A percentile compares a stretch with the other conserved stretches of the same genome.
These are phyloP conservation scores for Craniophora ligustri DNA, from an alignment of 2,888 invertebrate genomes.

Conservation along the genomic window DNA sequence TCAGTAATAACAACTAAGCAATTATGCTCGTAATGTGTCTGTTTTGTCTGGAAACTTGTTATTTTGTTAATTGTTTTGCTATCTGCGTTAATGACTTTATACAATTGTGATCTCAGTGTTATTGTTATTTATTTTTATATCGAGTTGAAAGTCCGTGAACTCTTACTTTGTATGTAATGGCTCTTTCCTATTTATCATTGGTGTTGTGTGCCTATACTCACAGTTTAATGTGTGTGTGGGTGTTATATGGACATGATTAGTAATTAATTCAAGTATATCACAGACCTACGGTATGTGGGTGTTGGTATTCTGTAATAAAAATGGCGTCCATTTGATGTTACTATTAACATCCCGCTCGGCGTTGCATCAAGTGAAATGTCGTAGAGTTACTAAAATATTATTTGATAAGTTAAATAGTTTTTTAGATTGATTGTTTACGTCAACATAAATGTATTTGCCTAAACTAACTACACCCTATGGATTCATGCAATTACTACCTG, in stretches of 20 bases:
- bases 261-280: conserved; percentile 79
- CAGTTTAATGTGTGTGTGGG: conserved; percentile 64
- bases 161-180: conserved; percentile 51
- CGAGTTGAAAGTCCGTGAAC: conserved; percentile 54
- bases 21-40: conserved; percentile 51
- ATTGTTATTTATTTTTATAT: conserved; percentile 55
- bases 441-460: too few relatives aligned
- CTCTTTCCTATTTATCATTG: conserved; percentile 38
- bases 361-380: conserved; percentile 71
- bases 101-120: conserved; percentile 46
- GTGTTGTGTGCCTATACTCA: conserved; percentile 36
- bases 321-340: conserved; percentile 75
- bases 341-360: conserved; percentile 69
- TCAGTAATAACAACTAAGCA: conserved; percentile 40
- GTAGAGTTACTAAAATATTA: conserved; percentile 53
- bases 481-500: too few relatives aligned
- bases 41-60: conserved; percentile 64
- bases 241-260: conserved; percentile 66
- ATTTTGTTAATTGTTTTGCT: conserved; percentile 62
- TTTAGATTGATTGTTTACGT: background rate
- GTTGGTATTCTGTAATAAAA: conserved; percentile 80
- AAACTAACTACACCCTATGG: too few relatives aligned
- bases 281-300: conserved; percentile 65
- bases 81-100: conserved; percentile 49
- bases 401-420: conserved; percentile 14